Conservation (phyloP, 2,113 vertebrate genomes). For the Notarius lentiginosus region DNA sequence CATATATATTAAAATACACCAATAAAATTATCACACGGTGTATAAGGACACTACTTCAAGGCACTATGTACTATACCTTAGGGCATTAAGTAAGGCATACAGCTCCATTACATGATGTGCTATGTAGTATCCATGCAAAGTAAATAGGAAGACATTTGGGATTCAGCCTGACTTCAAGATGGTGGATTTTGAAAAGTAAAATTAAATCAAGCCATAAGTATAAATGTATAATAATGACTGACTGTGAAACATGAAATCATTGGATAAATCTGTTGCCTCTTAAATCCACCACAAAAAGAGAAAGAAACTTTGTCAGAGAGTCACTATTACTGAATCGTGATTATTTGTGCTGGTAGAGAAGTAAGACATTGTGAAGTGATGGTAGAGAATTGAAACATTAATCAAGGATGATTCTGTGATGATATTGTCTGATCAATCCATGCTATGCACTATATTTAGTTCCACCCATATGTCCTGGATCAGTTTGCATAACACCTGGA, state of each 20-base stretch:
- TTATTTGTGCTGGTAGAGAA: not conserved
- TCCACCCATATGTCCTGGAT: not conserved
- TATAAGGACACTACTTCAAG: not conserved
- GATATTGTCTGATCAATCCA: not conserved
- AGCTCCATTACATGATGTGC: not conserved
- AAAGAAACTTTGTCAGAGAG: not conserved
- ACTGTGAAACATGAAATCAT: not conserved
- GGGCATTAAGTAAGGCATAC: not conserved
- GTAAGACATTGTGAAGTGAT: not conserved
- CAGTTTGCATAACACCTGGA: not conserved
- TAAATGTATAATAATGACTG: not conserved
- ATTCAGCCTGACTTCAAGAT: not conserved
- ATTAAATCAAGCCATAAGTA: not conserved
- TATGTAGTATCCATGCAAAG: not conserved
- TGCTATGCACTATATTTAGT: not conserved
- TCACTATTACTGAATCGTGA: not conserved
- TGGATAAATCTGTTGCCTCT: not conserved
- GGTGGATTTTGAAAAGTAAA: not conserved
- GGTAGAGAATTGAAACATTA: not conserved
- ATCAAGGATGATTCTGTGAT: not conserved
- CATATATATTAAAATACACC: not conserved
- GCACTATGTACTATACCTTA: not conserved
- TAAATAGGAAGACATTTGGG: not conserved
- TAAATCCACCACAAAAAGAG: not conserved
- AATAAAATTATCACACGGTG: not conserved